Evolutionary conservation across 2,797 vertebrate species (phyloP).

Genomic region (Pangasius mekongensis): DNA sequence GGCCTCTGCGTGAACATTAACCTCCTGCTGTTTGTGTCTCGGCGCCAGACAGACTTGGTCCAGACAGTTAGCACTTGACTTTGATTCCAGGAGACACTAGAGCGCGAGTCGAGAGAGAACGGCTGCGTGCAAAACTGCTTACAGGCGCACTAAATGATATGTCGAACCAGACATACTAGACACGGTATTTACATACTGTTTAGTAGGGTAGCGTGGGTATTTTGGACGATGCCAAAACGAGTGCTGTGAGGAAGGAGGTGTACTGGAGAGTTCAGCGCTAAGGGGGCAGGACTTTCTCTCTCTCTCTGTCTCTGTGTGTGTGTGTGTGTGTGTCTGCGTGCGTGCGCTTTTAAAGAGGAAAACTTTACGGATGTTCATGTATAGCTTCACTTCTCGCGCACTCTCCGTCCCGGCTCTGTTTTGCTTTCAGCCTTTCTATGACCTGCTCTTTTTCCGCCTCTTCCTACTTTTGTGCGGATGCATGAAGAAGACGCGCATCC

Average conservation of each 20-base stretch:
- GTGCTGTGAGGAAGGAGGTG: constrained; percentile 54
- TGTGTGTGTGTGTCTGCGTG: neutral
- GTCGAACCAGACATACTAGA: neutral
- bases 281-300: constrained; percentile 78
- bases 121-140: neutral
- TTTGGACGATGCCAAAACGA: constrained; percentile 4
- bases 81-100: constrained; percentile 52
- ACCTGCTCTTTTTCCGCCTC: constrained; percentile 44
- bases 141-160: neutral
- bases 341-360: constrained; percentile 76
- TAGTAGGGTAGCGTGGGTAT: constrained; percentile 12
- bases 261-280: constrained; percentile 72
- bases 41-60: constrained; percentile 69
- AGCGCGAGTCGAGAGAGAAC: constrained; percentile 11
- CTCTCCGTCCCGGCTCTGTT: constrained; percentile 13
- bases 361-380: constrained; percentile 84
- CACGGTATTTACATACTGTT: neutral
- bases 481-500: constrained; percentile 70
- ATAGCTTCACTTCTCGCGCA: constrained; percentile 67
- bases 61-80: constrained; percentile 56
- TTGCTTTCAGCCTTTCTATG: constrained; percentile 45
- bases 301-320: constrained; percentile 11
- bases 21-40: constrained; percentile 76
- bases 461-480: constrained; percentile 57
- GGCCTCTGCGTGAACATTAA: constrained; percentile 77